Base-by-base conservation (phyloP, 2,113 vertebrate genomes). In the Poicephalus gulielmi region DNA sequence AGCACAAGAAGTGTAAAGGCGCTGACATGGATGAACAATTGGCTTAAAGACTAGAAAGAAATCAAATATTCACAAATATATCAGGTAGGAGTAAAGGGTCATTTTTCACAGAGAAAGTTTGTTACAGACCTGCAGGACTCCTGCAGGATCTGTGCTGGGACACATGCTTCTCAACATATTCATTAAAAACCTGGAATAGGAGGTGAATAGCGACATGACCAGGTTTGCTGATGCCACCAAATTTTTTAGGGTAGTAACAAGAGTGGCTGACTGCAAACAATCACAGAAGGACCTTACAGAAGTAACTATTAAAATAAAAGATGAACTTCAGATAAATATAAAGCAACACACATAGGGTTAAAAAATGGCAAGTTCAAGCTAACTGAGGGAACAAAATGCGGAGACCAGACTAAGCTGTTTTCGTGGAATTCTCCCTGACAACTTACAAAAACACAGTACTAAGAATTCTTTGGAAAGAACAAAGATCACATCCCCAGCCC, bases 41-140 rank as follows among this genome's bases (percentile, higher is more conserved):
- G 68, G 70, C 86, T 94, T 80, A 88, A 90, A 90, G 90, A 79
- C 43, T 88, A 28, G 49, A 73, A 69, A 74, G 49, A 83, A 92
- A 90, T 59, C 59, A 74, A 83, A 78, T 89, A 39, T 82, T 89
- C 46, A 88, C 83, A 95, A n/a, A 79, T 79, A 12, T 73, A 76
- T 77, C 75, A 94, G 37, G 46, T 37, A 80, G 53, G 63, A 86
- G 50, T 19, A 70, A 83, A 86, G 76, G 68, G 46, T 92, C 43
- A 70, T 86, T 95, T 92, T 94, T 83, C 90, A 95, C 43, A 94
- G 66, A 84, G 59, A 64, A 91, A 68, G 70, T 91, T 94, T 87
- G 78, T 96, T 95, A 97, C 92, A 97, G 92, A 96, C 92, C 96
- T 96, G 92, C 94, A 96, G 85, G 88, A 94, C 82, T 95, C 75